Evolutionary conservation across 2,113 vertebrate genomes (phyloP).

Genomic region (Hippoglossus stenolepis): DNA sequence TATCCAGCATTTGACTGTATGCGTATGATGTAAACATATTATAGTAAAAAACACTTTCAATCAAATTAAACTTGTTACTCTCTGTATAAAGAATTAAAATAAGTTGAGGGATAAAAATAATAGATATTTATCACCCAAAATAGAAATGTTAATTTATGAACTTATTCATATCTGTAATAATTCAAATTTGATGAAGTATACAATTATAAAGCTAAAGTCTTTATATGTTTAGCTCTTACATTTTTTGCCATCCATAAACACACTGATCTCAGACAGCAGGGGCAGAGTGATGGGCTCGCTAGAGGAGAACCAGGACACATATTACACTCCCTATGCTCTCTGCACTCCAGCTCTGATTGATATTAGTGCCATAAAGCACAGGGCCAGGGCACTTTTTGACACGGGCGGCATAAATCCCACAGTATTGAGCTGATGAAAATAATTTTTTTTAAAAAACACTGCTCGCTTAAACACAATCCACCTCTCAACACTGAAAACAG

Average conservation of each 20-base stretch:
- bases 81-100: too few relatives aligned
- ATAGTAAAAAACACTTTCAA: too few relatives aligned
- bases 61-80: too few relatives aligned
- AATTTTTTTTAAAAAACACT: not conserved
- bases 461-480: constrained; percentile 28
- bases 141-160: not conserved
- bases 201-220: not conserved
- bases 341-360: constrained; percentile 66
- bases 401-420: constrained; percentile 66
- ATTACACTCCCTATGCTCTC: constrained; percentile 53
- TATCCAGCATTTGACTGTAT: too few relatives aligned
- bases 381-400: constrained; percentile 61
- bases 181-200: not conserved
- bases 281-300: constrained; percentile 41
- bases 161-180: not conserved
- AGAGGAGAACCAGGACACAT: constrained; percentile 40
- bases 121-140: too few relatives aligned
- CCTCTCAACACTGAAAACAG: constrained; percentile 12
- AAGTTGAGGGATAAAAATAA: too few relatives aligned
- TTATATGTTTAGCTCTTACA: constrained; percentile 2
- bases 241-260: constrained; percentile 2
- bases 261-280: constrained; percentile 7
- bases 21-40: too few relatives aligned
- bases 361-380: constrained; percentile 72
- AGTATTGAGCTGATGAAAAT: constrained; percentile 44